phyloP scores from a whole-genome alignment of 2,113 vertebrate genomes.

The Eupsittula cactorum region DNA sequence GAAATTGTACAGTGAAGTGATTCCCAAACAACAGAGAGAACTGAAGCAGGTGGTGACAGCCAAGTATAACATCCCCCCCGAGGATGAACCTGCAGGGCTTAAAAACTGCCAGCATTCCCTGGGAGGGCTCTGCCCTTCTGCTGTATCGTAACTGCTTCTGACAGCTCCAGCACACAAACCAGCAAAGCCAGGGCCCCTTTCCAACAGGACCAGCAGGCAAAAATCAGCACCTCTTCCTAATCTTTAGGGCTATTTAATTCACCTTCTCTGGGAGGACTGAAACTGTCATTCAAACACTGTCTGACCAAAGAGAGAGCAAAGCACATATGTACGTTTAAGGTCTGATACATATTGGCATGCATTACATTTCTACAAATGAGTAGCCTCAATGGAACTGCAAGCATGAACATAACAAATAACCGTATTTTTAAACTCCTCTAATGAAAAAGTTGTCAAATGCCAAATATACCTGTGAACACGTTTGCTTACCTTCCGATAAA shows the following conservation, averaged over 20 bases:
- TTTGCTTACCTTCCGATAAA: slow-evolving; percentile 88
- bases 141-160: accelerated
- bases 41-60: background rate
- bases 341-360: accelerated
- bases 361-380: background rate
- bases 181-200: background rate
- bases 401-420: background rate
- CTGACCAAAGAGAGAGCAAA: background rate
- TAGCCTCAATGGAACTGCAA: background rate
- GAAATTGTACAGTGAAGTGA: background rate
- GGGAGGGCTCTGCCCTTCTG: background rate
- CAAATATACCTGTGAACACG: background rate
- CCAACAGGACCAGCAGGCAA: background rate
- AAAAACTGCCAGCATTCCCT: background rate
- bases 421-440: background rate
- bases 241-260: background rate
- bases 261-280: background rate
- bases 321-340: background rate
- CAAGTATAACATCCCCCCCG: accelerated
- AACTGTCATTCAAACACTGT: background rate
- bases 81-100: background rate
- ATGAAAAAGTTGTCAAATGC: background rate
- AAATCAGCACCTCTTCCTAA: background rate
- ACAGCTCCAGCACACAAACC: background rate
- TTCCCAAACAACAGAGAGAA: background rate